phyloP scores from a whole-genome alignment of 2,113 vertebrate genomes.

The Paracanthobrama guichenoti region DNA sequence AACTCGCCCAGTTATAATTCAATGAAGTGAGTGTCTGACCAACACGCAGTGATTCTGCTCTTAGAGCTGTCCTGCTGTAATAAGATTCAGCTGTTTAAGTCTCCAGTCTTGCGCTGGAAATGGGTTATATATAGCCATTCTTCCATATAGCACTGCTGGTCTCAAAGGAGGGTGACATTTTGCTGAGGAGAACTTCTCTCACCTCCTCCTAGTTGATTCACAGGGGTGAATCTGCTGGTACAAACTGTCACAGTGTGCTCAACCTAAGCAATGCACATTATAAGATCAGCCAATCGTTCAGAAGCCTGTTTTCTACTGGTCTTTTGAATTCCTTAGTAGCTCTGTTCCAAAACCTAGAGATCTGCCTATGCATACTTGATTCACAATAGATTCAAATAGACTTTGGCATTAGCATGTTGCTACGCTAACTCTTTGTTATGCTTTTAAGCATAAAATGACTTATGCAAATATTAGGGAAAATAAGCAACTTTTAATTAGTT shows the following conservation, averaged over 20 bases:
- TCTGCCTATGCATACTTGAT: background rate
- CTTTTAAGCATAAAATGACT: background rate
- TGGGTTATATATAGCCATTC: conserved; percentile 53
- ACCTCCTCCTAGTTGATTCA: conserved; percentile 11
- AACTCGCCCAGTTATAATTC: conserved; percentile 56
- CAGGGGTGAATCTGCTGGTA: conserved; percentile 18
- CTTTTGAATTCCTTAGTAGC: background rate
- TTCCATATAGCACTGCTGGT: conserved; percentile 20
- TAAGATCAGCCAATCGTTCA: conserved; percentile 5
- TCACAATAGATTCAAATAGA: background rate
- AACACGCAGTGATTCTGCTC: conserved; percentile 47
- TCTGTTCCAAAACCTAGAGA: background rate
- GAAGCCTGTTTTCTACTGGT: background rate
- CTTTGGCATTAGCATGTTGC: background rate
- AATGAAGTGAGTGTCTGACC: conserved; percentile 52
- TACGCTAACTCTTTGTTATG: background rate
- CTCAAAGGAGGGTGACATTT: conserved; percentile 46
- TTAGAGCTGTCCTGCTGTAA: conserved; percentile 52
- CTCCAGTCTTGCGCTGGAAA: conserved; percentile 16
- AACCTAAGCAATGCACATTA: background rate
- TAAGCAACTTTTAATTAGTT: background rate
- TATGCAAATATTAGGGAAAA: background rate
- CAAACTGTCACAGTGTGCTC: conserved; percentile 12
- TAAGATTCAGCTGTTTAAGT: conserved; percentile 50
- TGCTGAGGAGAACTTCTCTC: conserved; percentile 43